A percentile compares a stretch with the other conserved stretches of the same genome.
Evolutionary conservation across 2,113 vertebrate species (phyloP).

Genomic region (Hypocryptadius cinnamomeus): DNA sequence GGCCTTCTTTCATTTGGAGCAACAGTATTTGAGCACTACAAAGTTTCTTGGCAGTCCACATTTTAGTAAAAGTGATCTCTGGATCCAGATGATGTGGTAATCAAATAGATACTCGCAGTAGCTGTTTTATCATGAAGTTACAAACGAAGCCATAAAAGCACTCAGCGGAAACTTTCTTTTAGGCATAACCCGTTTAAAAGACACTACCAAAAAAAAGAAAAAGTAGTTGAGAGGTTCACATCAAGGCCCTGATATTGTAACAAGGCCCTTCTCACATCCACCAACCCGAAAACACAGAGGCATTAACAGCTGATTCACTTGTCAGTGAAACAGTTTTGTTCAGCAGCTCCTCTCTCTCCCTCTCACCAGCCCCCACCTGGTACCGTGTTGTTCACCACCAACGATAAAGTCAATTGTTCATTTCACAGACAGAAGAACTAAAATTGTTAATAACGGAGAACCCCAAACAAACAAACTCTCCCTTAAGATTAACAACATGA

Average conservation of each 20-base stretch:
- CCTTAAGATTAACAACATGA: background rate
- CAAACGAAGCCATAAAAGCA: background rate
- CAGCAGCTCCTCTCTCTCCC: background rate
- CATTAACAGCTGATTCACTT: background rate
- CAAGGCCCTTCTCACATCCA: background rate
- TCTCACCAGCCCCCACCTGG: background rate
- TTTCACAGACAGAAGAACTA: background rate
- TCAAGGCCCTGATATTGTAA: background rate
- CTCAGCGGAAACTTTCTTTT: background rate
- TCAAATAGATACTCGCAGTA: background rate
- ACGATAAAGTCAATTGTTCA: background rate
- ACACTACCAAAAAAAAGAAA: background rate
- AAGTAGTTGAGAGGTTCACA: background rate
- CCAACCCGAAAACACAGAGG: background rate
- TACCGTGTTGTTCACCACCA: background rate
- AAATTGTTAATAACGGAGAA: accelerated
- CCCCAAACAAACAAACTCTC: accelerated
- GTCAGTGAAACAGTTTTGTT: background rate
- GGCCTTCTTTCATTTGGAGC: background rate
- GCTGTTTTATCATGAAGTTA: background rate
- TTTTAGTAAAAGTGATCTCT: background rate
- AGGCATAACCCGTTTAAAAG: background rate
- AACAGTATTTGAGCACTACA: background rate
- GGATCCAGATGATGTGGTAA: background rate
- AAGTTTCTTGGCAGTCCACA: slow-evolving; percentile 22